Evolutionary conservation across 2,797 vertebrate species (phyloP), one percentile per base, ranked within the genome.

Genomic region (Oceanodroma leucorhoa): DNA sequence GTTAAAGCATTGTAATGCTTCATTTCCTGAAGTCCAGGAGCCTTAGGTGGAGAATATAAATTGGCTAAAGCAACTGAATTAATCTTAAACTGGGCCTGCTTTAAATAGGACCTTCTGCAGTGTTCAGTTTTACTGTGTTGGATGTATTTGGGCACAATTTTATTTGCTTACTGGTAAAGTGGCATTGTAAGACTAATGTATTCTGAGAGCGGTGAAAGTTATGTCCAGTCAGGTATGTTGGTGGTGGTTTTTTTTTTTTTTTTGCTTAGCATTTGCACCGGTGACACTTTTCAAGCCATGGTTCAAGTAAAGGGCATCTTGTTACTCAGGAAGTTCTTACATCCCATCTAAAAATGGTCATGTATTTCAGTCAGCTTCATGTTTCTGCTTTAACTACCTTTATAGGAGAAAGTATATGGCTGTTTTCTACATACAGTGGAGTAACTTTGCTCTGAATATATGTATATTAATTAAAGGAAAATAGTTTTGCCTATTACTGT

Each of bases 231-330:
- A 87, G 58, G 77, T 93, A 64, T n/a, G 22, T 55, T 90, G 67
- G 53, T 73, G 58, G 43, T 45, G 11, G 10, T 24, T 24, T 55
- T 26, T 91, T 81, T 84, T 92, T 83, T 46, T 43, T 43, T 43
- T 46, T 23, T 23, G 6, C 40, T 45, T 84, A 83, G 15, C 23
- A 29, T 87, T 87, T 94, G 83, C 38, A 61, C 66, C 1, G 1
- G 62, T 94, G 80, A 92, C 41, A 40, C 93, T 94, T 96, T 87
- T 91, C 62, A 90, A 96, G 34, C 60, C 50, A 21, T 53, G 62
- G 85, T 94, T 96, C 80, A 89, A 80, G 60, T 82, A 93, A 91
- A 96, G 80, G 91, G 70, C 86, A 93, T 84, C 78, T 80, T 94
- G 20, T 79, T 94, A 61, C 81, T 95, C 24, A 66, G 54, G 70